Base-by-base conservation (phyloP, 2,797 vertebrate species). In the Leptatherina wallacei region DNA sequence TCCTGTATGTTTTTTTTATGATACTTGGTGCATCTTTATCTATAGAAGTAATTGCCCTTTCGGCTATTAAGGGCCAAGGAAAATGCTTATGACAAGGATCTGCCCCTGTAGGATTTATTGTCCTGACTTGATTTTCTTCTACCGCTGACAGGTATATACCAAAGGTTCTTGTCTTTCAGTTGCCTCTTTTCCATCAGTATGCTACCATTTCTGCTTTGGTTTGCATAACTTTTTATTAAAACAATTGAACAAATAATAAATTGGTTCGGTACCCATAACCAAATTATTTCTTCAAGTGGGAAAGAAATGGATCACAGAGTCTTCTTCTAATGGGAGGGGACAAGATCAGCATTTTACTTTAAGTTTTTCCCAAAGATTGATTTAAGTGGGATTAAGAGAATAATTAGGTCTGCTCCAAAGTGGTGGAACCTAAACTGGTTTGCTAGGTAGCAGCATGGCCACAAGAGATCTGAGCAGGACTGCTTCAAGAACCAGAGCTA, bases 41-140 rank as follows among this genome's bases (percentile, higher is more conserved):
- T 36, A 76, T 84, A 85, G 83, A 89, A 86, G 82, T 86, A 81
- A 90, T 91, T 89, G 90, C 59, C 55, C 62, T 49, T 22, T 4
- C 8, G 73, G 78, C 82, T 35, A 84, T 80, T 80, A 75, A 78
- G 65, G 66, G 67, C 76, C 77, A 71, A 56, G 71, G 78, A 66
- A 65, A 51, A 69, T 85, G 4, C 4, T 32, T 80, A 77, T 71
- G 79, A 86, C 74, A 85, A 70, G 62, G 56, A 47, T 44, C 69
- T 69, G 61, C 65, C 65, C 42, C 65, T 75, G 76, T 82, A 71
- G 82, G 70, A 76, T 61, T 60, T 66, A 64, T 84, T 82, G 78
- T 82, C 80, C 75, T 66, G 78, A 88, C 71, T 69, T 68, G 67
- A 69, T 73, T 38, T 65, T 77, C 57, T 71, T 69, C 32, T 69